Conservation (phyloP, 2,113 vertebrate genomes). For the Chlorodrepanis virens region DNA sequence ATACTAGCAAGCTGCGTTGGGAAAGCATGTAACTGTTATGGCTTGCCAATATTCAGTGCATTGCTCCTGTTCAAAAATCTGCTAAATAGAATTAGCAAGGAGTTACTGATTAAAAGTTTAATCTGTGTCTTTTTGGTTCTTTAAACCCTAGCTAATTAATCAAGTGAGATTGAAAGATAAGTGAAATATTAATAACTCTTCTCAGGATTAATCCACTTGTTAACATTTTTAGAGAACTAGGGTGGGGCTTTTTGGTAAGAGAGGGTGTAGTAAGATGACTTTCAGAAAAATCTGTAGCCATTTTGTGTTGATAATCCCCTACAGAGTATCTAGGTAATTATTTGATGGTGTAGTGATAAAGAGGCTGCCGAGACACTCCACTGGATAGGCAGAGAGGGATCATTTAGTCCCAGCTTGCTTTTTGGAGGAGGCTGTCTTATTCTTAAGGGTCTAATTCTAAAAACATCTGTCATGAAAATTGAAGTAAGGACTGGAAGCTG, state of each 20-base stretch:
- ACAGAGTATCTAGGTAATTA: background rate
- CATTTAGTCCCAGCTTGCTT: conserved; percentile 1
- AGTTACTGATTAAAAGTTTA: background rate
- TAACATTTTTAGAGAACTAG: background rate
- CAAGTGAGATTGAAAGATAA: background rate
- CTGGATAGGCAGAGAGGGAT: background rate
- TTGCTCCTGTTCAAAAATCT: background rate
- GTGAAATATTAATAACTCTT: background rate
- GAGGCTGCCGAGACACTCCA: background rate
- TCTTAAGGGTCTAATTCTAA: conserved; percentile 30
- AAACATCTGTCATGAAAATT: conserved; percentile 11
- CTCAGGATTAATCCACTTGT: background rate
- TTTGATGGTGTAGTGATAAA: background rate
- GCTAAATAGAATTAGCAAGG: background rate
- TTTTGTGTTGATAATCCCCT: conserved; percentile 1
- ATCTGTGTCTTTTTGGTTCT: background rate
- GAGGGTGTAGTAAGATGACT: background rate
- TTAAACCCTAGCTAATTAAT: background rate
- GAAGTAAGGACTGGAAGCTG: background rate
- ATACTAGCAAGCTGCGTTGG: background rate
- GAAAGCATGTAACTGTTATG: background rate
- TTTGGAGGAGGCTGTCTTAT: background rate
- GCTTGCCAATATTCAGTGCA: background rate
- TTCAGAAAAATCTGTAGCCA: background rate
- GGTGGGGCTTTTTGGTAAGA: background rate